phyloP scores from a whole-genome alignment of 2,113 vertebrate species.

The Mesocricetus auratus region DNA sequence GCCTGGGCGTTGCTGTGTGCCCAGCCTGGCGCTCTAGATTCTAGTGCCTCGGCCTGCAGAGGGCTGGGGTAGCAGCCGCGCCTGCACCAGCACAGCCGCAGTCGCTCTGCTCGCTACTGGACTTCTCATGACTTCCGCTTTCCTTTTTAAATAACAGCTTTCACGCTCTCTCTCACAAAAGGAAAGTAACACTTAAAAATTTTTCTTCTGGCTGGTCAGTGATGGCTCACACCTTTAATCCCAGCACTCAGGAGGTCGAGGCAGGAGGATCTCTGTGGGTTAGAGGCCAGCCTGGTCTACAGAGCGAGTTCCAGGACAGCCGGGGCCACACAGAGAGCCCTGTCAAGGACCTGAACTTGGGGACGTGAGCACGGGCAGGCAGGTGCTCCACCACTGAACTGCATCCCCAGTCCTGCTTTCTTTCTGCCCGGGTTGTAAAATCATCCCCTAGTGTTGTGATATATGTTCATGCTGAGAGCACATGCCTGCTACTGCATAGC shows the following conservation, averaged over 20 bases:
- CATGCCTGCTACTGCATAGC: not conserved
- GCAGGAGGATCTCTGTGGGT: not conserved
- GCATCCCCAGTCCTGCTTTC: not conserved
- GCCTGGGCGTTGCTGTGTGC: not conserved
- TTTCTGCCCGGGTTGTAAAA: no score
- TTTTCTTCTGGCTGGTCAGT: not conserved
- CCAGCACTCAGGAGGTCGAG: not conserved
- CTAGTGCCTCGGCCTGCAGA: not conserved
- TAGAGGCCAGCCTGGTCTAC: not conserved
- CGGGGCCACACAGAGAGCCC: not conserved
- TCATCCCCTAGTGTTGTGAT: not conserved
- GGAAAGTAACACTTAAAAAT: not conserved
- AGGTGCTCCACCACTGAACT: not conserved
- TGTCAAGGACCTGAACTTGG: not conserved
- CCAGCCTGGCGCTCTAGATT: not conserved
- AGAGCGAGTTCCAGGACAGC: not conserved
- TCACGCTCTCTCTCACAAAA: not conserved
- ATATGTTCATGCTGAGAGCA: not conserved
- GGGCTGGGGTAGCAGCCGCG: not conserved
- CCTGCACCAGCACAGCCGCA: not conserved
- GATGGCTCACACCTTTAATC: not conserved
- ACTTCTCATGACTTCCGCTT: not conserved
- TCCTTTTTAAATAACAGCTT: not conserved
- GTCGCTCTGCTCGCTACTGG: not conserved
- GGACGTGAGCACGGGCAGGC: not conserved